Evolutionary conservation across 2,113 vertebrate species (phyloP), one percentile per base, ranked within the genome.

Genomic region (Capra hircus): DNA sequence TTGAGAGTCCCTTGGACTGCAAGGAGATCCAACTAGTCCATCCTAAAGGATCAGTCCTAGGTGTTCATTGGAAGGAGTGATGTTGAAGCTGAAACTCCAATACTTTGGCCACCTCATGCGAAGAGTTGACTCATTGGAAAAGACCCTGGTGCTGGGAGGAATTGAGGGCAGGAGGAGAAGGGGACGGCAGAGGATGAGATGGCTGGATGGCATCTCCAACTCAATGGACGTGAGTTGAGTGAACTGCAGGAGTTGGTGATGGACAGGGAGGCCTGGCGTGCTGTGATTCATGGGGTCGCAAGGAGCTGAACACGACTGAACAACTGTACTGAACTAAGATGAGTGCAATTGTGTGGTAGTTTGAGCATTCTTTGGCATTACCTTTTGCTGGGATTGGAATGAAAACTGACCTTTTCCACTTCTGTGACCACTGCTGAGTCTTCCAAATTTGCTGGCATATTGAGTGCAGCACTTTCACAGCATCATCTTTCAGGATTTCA

Each of bases 291-390:
- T 11, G n/a, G 17, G 17, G 19, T 67, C 17, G 0, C 64, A 71
- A 71, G 5, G n/a, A 71, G 64, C 0, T 21, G n/a, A 9, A 71
- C 64, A 11, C 0, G 1, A 36, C n/a, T 71, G 2, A 21, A 19
- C 0, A 0, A 21, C 17, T 67, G n/a, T 10, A 36, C 33, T 67
- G 64, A 67, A 67, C 64, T 36, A 9, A 67, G 16, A 67, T n/a
- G 33, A n/a, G 16, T 19, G 4, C 33, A 17, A n/a, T 0, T 19
- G 33, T 67, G 33, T 0, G 2, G 16, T 10, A 9, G 16, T 67
- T n/a, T 67, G 62, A 67, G 2, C 33, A 67, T n/a, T 67, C 16
- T 67, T 67, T 67, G 62, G 62, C 62, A 67, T 2, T 67, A 33
- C 7, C 33, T 67, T 67, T 67, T 33, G 10, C 19, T n/a, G 62